Base-by-base conservation (phyloP, 2,888 invertebrate genomes). In the Lypha dubia region DNA sequence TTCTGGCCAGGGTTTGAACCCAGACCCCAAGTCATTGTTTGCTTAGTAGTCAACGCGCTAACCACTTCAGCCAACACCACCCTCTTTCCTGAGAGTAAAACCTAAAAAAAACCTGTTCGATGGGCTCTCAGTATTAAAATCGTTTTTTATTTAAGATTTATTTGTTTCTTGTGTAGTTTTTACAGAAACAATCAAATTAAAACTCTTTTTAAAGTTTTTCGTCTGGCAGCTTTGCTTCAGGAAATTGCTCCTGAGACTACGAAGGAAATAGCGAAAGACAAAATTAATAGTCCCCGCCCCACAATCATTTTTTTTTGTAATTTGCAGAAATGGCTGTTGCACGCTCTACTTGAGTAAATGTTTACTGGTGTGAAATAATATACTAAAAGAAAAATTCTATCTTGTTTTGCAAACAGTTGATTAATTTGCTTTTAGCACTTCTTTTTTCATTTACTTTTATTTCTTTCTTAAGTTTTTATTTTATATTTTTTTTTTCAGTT, bases 341-440 rank as follows among this genome's bases (percentile, higher is more conserved):
- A n/a, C 17, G 8, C 3, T 11, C 24, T 38, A 9, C 8, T 41
- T 41, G 44, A n/a, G 17, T 35, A 28, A 22, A 71, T 60, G 58
- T 53, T 38, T 41, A 53, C n/a, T 84, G 62, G 84, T 73, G 79
- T 68, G 71, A 80, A 79, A 75, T 71, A 62, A 49, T 79, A 77
- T 9, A 63, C 4, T 51, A 41, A 28, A 49, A 56, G 44, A 49
- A 77, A 68, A 67, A 60, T 70, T 73, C 68, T 38, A 63, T 62
- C 67, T 67, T 83, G 77, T 84, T 84, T 77, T 68, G 73, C 56
- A 68, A 77, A 73, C 67, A 58, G 73, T 84, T 84, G 84, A 84
- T 84, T 84, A 84, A 84, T 81, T 81, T 77, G 84, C 84, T 84
- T 80, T 74, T 81, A 74, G 81, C 81, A 81, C 84, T 84, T 83